Base-by-base conservation (phyloP, 2,113 vertebrate species). In the Donacobius atricapilla region DNA sequence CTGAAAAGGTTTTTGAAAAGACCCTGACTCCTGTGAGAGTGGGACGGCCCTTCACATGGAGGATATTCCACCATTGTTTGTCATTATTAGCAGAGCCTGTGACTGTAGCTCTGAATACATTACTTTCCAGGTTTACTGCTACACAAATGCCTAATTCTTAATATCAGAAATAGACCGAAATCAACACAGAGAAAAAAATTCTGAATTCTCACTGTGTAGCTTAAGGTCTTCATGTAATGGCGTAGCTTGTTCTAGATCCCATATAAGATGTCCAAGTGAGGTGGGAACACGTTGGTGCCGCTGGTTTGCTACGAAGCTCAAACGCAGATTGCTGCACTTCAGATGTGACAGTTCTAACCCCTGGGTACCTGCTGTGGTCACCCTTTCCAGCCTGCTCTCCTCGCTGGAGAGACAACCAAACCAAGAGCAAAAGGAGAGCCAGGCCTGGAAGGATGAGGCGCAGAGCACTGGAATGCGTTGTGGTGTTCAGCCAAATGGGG, bases 311-410 rank as follows among this genome's bases (percentile, higher is more conserved):
- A 1, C 48, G 19, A 3, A 45, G 40, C 28, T 71, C 4, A 2
- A 30, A 66, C 19, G 0, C 44, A 48, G 64, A 47, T 16, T 63
- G 39, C 51, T 76, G 5, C 19, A 13, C 18, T 58, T 83, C 5
- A 75, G 40, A 9, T 39, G 1, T 13, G 31, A 9, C 37, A 45
- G 3, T 35, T 82, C 0, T 1, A 64, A 30, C 12, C 68, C 1
- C 10, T 69, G 44, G 87, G 18, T 16, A 4, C 1, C 0, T 18
- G 19, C 40, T 64, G 19, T 18, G 33, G 20, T 71, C 45, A 64
- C 51, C 25, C 65, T 58, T 40, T 21, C 35, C 21, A 81, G 39
- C 45, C 69, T 15, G 5, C 18, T 72, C 40, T 39, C 13, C 53
- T 39, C 9, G 1, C 2, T 57, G 40, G 5, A 53, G 56, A 50